Percentiles rank a stretch among this genome's conserved stretches.
phyloP scores from a whole-genome alignment of 2,113 vertebrate species.

The Varanus komodoensis region DNA sequence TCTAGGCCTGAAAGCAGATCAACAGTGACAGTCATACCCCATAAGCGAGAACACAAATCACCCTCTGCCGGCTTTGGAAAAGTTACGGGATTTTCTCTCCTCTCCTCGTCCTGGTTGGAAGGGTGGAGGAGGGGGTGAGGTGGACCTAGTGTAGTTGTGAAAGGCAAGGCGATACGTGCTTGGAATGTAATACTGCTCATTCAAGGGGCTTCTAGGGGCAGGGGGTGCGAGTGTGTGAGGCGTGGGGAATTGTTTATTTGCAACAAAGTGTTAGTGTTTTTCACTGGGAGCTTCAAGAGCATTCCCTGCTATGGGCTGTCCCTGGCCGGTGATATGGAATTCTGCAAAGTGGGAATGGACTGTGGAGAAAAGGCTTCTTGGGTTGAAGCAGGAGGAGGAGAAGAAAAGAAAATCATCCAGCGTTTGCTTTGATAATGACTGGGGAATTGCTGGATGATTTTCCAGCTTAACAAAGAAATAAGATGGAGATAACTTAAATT shows the following conservation, averaged over 20 bases:
- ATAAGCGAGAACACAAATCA: conserved; percentile 80
- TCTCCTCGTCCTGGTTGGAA: conserved; percentile 14
- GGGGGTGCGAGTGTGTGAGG: no score
- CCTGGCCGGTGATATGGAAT: conserved; percentile 73
- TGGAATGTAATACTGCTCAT: conserved; percentile 76
- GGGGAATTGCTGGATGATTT: not conserved
- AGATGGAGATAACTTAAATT: not conserved
- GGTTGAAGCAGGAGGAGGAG: not conserved
- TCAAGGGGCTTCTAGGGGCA: conserved; percentile 37
- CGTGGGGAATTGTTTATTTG: conserved; percentile 72
- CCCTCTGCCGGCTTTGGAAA: conserved; percentile 65
- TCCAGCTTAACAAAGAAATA: not conserved
- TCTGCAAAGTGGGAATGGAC: conserved; percentile 35
- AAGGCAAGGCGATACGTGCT: conserved; percentile 80
- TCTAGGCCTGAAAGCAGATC: conserved; percentile 84
- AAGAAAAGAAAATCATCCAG: not conserved
- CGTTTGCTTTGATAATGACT: not conserved
- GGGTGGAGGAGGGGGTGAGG: conserved; percentile 14
- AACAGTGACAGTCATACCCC: conserved; percentile 80
- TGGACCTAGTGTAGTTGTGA: conserved; percentile 78
- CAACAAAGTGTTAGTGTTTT: conserved; percentile 58
- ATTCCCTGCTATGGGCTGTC: conserved; percentile 56
- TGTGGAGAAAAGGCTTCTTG: conserved; percentile 38
- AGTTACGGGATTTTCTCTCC: conserved; percentile 65
- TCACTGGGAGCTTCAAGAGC: conserved; percentile 52